Evolutionary conservation across 1,140 invertebrate genomes (phyloP), one percentile per base, ranked within the genome.

Genomic region (Alviniconcha marisindica): DNA sequence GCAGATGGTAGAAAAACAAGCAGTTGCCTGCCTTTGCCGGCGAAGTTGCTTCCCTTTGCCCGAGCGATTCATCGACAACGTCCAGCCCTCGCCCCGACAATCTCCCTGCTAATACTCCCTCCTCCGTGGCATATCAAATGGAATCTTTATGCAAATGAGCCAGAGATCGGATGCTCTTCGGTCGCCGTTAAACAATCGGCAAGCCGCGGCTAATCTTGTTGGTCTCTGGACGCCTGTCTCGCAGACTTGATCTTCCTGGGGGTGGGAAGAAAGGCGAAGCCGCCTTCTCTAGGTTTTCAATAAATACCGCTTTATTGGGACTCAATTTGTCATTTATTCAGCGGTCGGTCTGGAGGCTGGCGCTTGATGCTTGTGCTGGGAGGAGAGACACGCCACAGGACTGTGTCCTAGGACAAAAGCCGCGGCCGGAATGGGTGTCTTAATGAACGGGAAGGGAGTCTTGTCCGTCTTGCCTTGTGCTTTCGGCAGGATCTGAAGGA

Each of bases 1-100:
- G 77, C 78, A 80, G 78, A 80, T 80, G 78, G 78, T 80, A 80
- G 78, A 80, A 80, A 80, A 80, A 80, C 78, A 80, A 38, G 78
- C 38, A 66, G 78, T 69, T 44, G 78, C 33, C 69, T 33, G 33
- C 3, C 24, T 42, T 31, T 36, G n/a, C 69, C 36, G 14, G 14
- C 14, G 36, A 71, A 69, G 78, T 44, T 69, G 78, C 56, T 40
- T 80, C 56, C 78, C 78, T n/a, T 63, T 33, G 15, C 60, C 56
- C 10, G 73, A 51, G 24, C 78, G 28, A 42, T 80, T 80, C 77
- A 78, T 14, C 14, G 33, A 21, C 60, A 31, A 51, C 42, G 73
- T 28, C 78, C 56, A 15, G 38, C 60, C 56, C 60, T 28, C 36
- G 15, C 56, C 36, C 15, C 60, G 78, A 80, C 78, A 80, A 80